Evolutionary conservation across 35 echinoderm and acorn worm genomes (phyloP), one percentile per base, ranked within the genome.

Genomic region (Diadema setosum): DNA sequence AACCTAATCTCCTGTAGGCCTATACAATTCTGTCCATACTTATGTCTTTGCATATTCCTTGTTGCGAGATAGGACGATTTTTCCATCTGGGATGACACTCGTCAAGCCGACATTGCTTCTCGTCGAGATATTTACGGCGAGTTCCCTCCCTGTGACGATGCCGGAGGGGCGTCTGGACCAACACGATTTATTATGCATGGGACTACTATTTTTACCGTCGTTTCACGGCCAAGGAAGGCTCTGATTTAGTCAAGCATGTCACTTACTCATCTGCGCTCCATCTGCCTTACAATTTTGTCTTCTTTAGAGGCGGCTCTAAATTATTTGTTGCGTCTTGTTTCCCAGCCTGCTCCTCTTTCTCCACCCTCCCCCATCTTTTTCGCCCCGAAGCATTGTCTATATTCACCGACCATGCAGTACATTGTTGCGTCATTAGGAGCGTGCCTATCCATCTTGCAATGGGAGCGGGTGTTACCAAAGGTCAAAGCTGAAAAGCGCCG

Each of bases 201-300:
- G 73, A 67, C 40, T 73, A 5, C 67, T 78, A 78, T 78, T 78
- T 78, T 43, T 78, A 78, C 73, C 73, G 35, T 21, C 39, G n/a
- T 42, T 78, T 78, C 73, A 78, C 73, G 39, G 73, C 73, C 73
- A 78, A 78, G 33, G 37, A 78, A 78, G 14, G 33, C 39, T 78
- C n/a, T 78, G 73, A 78, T 78, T 78, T 78, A 43, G 73, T 78
- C 73, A 78, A 78, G 27, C 73, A 78, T 78, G 40, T 42, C 73
- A 78, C 73, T 78, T 78, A 78, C 73, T 78, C 73, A 78, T 78
- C 40, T 78, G n/a, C 21, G 37, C 35, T 39, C 73, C 73, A 78
- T 78, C 73, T 78, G 73, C 27, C 73, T 78, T 20, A 34, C 3
- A 43, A 24, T 44, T 78, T 7, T 78, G 24, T 7, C 14, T 78